Percentiles rank a stretch among this genome's conserved stretches.
phyloP scores from a whole-genome alignment of 2,797 vertebrate genomes.

The Oreochromis grahami region DNA sequence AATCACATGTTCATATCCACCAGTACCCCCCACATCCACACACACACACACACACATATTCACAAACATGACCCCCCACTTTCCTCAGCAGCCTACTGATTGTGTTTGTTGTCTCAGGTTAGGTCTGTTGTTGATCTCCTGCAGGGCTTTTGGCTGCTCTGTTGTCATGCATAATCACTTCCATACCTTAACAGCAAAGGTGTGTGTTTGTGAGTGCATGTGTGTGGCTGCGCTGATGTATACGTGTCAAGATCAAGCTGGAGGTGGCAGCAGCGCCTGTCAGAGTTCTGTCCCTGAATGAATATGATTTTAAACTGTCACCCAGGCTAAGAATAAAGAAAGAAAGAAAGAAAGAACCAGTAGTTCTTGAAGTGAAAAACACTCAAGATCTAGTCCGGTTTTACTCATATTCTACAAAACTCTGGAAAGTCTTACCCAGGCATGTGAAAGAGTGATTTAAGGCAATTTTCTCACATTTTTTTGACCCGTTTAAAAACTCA shows the following conservation, averaged over 20 bases:
- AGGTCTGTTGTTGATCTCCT: slow-evolving; percentile 68
- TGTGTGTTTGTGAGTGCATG: slow-evolving; percentile 38
- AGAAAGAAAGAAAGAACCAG: not conserved
- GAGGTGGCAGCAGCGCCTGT: slow-evolving; percentile 39
- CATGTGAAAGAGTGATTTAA: not conserved
- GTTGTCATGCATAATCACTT: slow-evolving; percentile 70
- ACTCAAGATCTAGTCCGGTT: not conserved
- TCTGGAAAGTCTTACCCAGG: not conserved
- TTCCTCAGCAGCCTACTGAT: slow-evolving; percentile 42
- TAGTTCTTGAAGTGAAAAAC: not conserved
- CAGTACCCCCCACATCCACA: not conserved
- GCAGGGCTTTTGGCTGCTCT: slow-evolving; percentile 53
- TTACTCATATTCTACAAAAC: not conserved
- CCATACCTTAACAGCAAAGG: slow-evolving; percentile 60
- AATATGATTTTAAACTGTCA: slow-evolving; percentile 31
- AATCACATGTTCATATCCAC: slow-evolving; percentile 2
- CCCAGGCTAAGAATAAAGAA: not conserved
- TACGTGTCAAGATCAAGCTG: slow-evolving; percentile 47
- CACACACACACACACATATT: not conserved
- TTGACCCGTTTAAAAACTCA: slow-evolving; percentile 2
- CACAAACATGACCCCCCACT: slow-evolving; percentile 23
- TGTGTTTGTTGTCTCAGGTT: slow-evolving; percentile 73
- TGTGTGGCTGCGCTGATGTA: slow-evolving; percentile 43
- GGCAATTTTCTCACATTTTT: slow-evolving; percentile 1
- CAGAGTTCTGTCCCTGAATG: slow-evolving; percentile 23